phyloP scores from a whole-genome alignment of 2,888 invertebrate species.

The Elaeidobius kamerunicus region DNA sequence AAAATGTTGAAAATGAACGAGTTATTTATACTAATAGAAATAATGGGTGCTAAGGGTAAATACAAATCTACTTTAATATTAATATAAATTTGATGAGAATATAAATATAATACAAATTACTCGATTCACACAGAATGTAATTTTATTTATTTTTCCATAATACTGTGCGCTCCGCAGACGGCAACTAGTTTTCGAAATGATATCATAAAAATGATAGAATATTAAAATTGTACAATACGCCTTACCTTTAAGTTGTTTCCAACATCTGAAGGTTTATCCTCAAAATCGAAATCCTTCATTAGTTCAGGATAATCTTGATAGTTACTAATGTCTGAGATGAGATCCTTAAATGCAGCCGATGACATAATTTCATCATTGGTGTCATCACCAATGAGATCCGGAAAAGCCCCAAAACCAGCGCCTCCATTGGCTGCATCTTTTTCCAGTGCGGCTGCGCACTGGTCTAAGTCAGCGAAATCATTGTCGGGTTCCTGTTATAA shows the following conservation, averaged over 20 bases:
- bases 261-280: slow-evolving; percentile 51
- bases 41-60: no score
- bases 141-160: no score
- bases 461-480: slow-evolving; percentile 82
- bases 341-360: slow-evolving; percentile 77
- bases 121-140: no score
- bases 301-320: slow-evolving; percentile 64
- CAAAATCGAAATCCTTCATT: slow-evolving; percentile 77
- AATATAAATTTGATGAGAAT: no score
- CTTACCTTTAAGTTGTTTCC: slow-evolving; percentile 11
- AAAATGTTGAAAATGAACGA: not conserved
- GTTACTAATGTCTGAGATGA: slow-evolving; percentile 83
- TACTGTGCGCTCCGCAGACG: no score
- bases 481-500: slow-evolving; percentile 65
- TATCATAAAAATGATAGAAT: no score
- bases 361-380: slow-evolving; percentile 74
- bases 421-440: slow-evolving; percentile 75
- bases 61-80: no score
- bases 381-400: slow-evolving; percentile 81
- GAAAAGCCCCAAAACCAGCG: slow-evolving; percentile 69
- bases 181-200: no score
- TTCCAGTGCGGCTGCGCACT: slow-evolving; percentile 81
- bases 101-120: no score
- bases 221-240: not conserved
- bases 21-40: not conserved